Percentiles rank a stretch among this genome's conserved stretches.
phyloP scores from a whole-genome alignment of 2,888 invertebrate genomes.

The Drosophila testacea region DNA sequence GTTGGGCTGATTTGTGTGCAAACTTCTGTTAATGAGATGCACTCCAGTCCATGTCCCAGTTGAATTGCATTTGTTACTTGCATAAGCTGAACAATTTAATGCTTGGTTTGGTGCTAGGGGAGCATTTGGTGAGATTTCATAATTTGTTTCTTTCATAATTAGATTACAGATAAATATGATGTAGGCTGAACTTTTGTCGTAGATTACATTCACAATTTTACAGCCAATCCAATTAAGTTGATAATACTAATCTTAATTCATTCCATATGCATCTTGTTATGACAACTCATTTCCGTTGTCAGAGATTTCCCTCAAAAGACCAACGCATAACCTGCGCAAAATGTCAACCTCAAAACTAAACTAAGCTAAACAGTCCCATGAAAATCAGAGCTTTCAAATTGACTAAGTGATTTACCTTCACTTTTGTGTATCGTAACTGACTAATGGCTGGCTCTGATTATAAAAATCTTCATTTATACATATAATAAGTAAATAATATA shows the following conservation, averaged over 20 bases:
- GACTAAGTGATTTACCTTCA: conserved; percentile 72
- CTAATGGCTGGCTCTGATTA: conserved; percentile 37
- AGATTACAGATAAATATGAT: conserved; percentile 30
- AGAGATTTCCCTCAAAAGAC: conserved; percentile 22
- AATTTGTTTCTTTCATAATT: conserved; percentile 32
- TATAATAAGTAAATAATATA: not conserved
- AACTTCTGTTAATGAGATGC: conserved; percentile 55
- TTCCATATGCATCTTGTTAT: conserved; percentile 57
- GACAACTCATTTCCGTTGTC: conserved; percentile 68
- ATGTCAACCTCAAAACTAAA: conserved; percentile 24
- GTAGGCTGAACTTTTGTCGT: conserved; percentile 19
- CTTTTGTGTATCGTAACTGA: conserved; percentile 56
- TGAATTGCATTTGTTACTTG: conserved; percentile 47
- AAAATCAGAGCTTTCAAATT: conserved; percentile 56
- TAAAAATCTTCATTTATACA: conserved; percentile 2
- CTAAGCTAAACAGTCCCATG: conserved; percentile 19
- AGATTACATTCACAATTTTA: conserved; percentile 27
- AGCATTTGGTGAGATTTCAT: conserved; percentile 9
- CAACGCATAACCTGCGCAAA: conserved; percentile 31
- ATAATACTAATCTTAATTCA: conserved; percentile 19
- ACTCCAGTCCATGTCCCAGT: conserved; percentile 19
- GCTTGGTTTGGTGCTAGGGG: conserved; percentile 20
- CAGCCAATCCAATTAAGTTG: conserved; percentile 40
- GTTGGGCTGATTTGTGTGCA: conserved; percentile 47
- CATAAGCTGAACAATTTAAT: conserved; percentile 44